These are phyloP conservation scores for Folsomia manolachei DNA, from an alignment of 2,888 invertebrate genomes.

Conservation along the genomic window DNA sequence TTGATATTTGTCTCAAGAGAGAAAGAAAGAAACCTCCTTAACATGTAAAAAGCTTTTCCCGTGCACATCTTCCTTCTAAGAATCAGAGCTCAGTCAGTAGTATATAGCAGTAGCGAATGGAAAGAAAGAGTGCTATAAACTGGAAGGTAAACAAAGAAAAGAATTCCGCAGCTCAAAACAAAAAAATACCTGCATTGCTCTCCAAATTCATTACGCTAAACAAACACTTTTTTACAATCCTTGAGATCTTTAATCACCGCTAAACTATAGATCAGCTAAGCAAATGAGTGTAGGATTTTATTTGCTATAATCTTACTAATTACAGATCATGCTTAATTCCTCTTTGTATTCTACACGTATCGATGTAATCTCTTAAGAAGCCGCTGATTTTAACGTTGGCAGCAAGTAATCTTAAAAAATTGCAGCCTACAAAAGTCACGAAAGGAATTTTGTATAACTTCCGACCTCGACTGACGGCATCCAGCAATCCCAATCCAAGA, in stretches of 20 bases:
- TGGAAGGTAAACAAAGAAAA: neutral
- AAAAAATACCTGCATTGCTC: neutral
- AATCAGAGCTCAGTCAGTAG: neutral
- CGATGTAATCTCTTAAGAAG: too few species aligned
- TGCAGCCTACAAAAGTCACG: neutral
- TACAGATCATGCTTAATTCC: too few species aligned
- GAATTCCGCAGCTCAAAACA: neutral
- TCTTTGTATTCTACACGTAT: too few species aligned
- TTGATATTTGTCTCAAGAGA: slow-evolving; percentile 37
- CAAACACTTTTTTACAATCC: neutral
- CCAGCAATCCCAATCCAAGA: neutral
- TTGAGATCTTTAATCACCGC: neutral
- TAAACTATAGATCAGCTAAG: too few species aligned
- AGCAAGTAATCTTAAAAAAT: neutral
- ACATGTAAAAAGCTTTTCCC: neutral
- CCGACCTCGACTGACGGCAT: neutral
- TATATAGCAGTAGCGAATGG: neutral
- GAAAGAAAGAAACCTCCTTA: neutral
- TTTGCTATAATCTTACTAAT: too few species aligned
- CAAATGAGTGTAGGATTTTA: too few species aligned
- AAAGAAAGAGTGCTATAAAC: neutral
- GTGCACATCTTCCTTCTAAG: neutral
- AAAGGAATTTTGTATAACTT: neutral
- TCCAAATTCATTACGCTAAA: neutral
- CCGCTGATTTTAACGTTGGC: neutral